Evolutionary conservation across 2,113 vertebrate species (phyloP).

Genomic region (Saccopteryx leptura): DNA sequence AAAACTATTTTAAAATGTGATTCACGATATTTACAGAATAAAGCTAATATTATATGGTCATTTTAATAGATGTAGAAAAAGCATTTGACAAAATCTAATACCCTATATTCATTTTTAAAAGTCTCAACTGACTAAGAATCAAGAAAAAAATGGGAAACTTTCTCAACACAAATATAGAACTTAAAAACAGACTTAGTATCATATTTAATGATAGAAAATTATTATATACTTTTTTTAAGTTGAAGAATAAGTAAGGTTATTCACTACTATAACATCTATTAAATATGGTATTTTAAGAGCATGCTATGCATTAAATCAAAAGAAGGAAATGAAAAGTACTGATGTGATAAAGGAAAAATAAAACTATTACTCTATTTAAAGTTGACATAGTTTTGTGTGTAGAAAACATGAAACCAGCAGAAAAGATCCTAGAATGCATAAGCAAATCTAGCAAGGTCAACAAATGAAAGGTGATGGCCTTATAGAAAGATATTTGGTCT

Average conservation of each 20-base stretch:
- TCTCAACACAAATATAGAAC: background rate
- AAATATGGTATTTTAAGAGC: background rate
- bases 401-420: background rate
- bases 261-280: background rate
- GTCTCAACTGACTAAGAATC: background rate
- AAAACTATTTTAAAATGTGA: background rate
- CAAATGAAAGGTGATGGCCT: background rate
- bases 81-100: background rate
- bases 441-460: background rate
- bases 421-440: background rate
- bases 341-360: background rate
- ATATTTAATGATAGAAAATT: background rate
- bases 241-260: background rate
- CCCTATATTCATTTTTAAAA: background rate
- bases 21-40: background rate
- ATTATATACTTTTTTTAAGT: background rate
- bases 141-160: background rate
- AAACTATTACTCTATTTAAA: background rate
- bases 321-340: background rate
- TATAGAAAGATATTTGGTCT: background rate
- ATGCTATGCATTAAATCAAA: background rate
- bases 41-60: background rate
- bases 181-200: background rate
- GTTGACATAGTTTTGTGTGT: background rate
- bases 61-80: background rate